Conservation (phyloP, 2,113 vertebrate species). For the Lasiurus borealis region DNA sequence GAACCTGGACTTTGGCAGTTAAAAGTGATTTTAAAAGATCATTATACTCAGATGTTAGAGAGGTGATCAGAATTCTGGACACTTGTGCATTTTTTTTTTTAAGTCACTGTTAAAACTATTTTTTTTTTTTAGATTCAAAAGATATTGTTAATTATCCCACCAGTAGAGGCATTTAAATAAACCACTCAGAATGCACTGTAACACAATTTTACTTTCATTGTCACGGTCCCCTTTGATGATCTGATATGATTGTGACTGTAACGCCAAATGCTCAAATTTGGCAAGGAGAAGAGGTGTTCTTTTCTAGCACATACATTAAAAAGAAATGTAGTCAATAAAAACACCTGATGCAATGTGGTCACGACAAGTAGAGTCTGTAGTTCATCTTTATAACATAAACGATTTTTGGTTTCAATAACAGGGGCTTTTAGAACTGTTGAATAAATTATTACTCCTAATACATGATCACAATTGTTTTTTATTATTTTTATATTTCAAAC, state of each 20-base stretch:
- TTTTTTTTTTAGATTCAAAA: constrained; percentile 79
- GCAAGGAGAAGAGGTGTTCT: constrained; percentile 7
- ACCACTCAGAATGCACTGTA: constrained; percentile 71
- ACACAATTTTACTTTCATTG: constrained; percentile 66
- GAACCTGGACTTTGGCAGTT: constrained; percentile 82
- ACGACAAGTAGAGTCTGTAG: background rate
- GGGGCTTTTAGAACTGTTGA: background rate
- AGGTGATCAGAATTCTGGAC: constrained; percentile 82
- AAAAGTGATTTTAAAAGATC: constrained; percentile 85
- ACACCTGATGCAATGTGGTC: constrained; percentile 17
- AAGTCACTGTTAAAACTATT: constrained; percentile 55
- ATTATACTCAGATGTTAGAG: constrained; percentile 84
- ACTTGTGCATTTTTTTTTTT: background rate
- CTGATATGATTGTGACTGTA: constrained; percentile 1
- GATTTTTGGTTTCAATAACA: background rate
- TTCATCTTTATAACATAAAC: background rate
- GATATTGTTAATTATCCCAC: constrained; percentile 76
- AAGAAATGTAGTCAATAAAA: constrained; percentile 48
- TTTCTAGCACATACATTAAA: constrained; percentile 9
- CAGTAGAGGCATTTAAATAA: constrained; percentile 77
- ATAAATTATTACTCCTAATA: background rate
- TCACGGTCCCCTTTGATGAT: constrained; percentile 2
- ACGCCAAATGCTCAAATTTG: constrained; percentile 60
- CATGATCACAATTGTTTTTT: background rate
- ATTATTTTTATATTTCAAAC: constrained; percentile 11